Percentiles rank a stretch among this genome's conserved stretches.
phyloP scores from a whole-genome alignment of 2,797 vertebrate genomes.

The Aythya fuligula region DNA sequence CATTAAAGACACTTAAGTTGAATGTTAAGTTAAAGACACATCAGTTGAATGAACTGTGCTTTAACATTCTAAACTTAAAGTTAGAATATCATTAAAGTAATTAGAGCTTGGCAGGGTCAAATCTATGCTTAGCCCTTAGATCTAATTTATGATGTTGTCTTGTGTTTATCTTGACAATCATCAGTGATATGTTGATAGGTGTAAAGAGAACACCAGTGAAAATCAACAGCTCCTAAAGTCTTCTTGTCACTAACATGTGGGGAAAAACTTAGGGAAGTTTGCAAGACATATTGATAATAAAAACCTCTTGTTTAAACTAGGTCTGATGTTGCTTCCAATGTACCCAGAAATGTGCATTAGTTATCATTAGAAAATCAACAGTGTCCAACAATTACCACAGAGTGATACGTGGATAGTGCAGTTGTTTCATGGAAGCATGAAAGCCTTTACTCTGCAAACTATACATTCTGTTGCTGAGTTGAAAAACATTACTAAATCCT shows the following conservation, averaged over 20 bases:
- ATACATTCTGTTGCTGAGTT: neutral
- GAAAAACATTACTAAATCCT: constrained; percentile 23
- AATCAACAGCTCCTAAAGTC: neutral
- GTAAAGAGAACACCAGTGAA: neutral
- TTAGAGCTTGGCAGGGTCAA: neutral
- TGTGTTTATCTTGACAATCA: neutral
- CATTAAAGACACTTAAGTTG: neutral
- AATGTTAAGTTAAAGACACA: neutral
- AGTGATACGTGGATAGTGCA: neutral
- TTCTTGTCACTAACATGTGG: neutral
- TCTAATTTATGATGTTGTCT: neutral
- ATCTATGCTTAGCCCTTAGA: neutral
- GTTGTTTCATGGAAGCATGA: neutral
- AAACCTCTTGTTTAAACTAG: neutral
- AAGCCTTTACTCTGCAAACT: neutral
- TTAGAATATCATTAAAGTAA: neutral
- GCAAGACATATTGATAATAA: neutral
- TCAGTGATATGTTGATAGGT: neutral
- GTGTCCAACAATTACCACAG: neutral
- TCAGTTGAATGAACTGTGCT: neutral
- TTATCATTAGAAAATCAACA: neutral
- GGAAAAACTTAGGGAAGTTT: neutral
- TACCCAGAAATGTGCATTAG: neutral
- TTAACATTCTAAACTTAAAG: neutral
- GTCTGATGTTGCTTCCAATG: neutral